Conservation (phyloP, 2,888 invertebrate species). For the Cynaeus angustus region DNA sequence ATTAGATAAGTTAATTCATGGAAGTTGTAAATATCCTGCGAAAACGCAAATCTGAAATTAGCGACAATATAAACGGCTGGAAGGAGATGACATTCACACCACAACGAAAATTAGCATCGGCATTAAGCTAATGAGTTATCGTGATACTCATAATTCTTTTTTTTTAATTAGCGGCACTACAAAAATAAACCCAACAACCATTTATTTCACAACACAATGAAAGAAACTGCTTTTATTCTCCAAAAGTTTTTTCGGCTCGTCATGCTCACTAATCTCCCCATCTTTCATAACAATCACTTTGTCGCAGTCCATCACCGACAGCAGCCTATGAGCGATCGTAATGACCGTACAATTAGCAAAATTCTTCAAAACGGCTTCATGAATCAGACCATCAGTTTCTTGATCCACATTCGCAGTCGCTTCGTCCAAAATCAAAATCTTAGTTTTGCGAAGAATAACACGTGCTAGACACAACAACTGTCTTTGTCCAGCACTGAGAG, state of each 20-base stretch:
- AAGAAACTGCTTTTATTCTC: constrained; percentile 53
- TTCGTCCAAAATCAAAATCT: constrained; percentile 74
- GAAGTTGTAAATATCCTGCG: too few species aligned
- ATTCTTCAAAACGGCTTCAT: constrained; percentile 82
- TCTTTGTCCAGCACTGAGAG: constrained; percentile 72
- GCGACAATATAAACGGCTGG: too few species aligned
- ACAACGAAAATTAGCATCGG: too few species aligned
- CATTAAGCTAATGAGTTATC: too few species aligned
- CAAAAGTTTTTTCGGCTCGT: constrained; percentile 76
- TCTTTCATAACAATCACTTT: constrained; percentile 73
- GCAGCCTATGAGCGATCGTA: constrained; percentile 68
- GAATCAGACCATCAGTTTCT: constrained; percentile 84
- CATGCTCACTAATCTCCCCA: constrained; percentile 79
- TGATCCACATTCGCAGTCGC: constrained; percentile 89
- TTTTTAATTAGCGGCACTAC: too few species aligned
- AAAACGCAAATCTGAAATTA: too few species aligned
- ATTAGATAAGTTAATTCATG: too few species aligned
- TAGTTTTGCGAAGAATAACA: constrained; percentile 72
- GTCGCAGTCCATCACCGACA: constrained; percentile 76
- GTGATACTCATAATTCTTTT: too few species aligned
- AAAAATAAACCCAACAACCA: background rate
- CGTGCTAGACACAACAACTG: constrained; percentile 82
- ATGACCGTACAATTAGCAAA: constrained; percentile 86
- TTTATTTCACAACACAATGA: constrained; percentile 25
- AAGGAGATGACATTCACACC: too few species aligned